Evolutionary conservation across 2,888 invertebrate genomes (phyloP).

Genomic region (Saturnia pavonia): DNA sequence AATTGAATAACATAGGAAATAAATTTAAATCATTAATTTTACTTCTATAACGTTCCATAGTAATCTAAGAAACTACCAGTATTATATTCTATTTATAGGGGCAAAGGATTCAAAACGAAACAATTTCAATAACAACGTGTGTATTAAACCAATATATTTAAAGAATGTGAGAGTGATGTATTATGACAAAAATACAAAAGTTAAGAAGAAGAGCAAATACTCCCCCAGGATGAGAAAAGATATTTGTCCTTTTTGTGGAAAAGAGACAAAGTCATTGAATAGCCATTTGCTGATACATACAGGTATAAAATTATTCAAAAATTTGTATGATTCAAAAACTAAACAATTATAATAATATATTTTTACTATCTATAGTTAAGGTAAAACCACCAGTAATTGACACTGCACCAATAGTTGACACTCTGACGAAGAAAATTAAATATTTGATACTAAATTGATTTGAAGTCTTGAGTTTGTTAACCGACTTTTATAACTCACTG

Average conservation of each 20-base stretch:
- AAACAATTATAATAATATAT: too few relatives aligned
- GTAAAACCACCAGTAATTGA: too few relatives aligned
- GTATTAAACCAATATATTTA: conserved; percentile 52
- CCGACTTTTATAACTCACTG: too few relatives aligned
- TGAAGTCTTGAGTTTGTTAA: too few relatives aligned
- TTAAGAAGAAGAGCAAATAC: conserved; percentile 20
- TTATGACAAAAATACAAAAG: conserved; percentile 19
- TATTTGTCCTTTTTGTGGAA: conserved; percentile 63
- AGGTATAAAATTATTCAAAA: conserved; percentile 34
- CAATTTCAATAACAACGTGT: conserved; percentile 21
- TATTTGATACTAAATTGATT: too few relatives aligned
- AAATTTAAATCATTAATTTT: too few relatives aligned
- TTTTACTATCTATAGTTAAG: too few relatives aligned
- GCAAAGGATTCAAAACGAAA: neutral
- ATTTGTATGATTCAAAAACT: too few relatives aligned
- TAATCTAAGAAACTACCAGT: too few relatives aligned
- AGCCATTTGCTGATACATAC: conserved; percentile 50
- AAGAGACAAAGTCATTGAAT: conserved; percentile 40
- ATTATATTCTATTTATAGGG: neutral
- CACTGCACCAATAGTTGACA: too few relatives aligned
- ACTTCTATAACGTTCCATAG: too few relatives aligned
- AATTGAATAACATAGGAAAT: neutral
- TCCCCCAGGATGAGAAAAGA: conserved; percentile 23
- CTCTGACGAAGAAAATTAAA: too few relatives aligned
- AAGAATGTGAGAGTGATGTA: conserved; percentile 43